Evolutionary conservation across 2,113 vertebrate species (phyloP), one percentile per base, ranked within the genome.

Genomic region (Triplophysa rosa): DNA sequence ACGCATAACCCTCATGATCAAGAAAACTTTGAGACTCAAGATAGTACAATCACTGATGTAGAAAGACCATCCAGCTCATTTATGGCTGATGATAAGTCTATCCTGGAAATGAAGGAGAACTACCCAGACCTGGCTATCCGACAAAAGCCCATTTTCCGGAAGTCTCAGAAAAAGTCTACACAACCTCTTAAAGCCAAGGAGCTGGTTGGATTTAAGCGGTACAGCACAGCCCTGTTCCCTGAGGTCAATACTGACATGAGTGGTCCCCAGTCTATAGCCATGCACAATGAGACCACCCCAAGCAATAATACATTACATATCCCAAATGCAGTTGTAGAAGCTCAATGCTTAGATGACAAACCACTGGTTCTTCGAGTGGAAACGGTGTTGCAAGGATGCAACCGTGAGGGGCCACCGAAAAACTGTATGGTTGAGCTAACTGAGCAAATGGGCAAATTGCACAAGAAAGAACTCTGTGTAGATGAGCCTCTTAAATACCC

Each of bases 41-140:
- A 49, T 11, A 33, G 62, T 65, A 6, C 65, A 59, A 17, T 75
- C 67, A 65, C 64, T 72, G 59, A 78, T 9, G 8, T 40, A 1
- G 56, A 29, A 40, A 78, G 37, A 40, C 29, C 49, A 0, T 8
- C 79, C 14, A n/a, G 7, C 23, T 54, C 37, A 5, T 56, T 84
- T 2, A 21, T 40, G 45, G 79, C 1, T 9, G 67, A 85, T 0
- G 90, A 93, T 84, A 84, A 80, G 4, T 92, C 91, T 10, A 87
- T 92, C 7, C 73, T 90, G 79, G 91, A 93, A 73, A 91, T 93
- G 87, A 87, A 87, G 79, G 76, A 52, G 72, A 88, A 62, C 49
- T 96, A 95, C 45, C 94, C 92, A 4, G 95, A 95, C 89, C 91
- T 96, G 49, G 83, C 90, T 70, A 89, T 97, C 69, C 88, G 89